Evolutionary conservation across 2,797 vertebrate genomes (phyloP), one percentile per base, ranked within the genome.

Genomic region (Gallinago solitaria): DNA sequence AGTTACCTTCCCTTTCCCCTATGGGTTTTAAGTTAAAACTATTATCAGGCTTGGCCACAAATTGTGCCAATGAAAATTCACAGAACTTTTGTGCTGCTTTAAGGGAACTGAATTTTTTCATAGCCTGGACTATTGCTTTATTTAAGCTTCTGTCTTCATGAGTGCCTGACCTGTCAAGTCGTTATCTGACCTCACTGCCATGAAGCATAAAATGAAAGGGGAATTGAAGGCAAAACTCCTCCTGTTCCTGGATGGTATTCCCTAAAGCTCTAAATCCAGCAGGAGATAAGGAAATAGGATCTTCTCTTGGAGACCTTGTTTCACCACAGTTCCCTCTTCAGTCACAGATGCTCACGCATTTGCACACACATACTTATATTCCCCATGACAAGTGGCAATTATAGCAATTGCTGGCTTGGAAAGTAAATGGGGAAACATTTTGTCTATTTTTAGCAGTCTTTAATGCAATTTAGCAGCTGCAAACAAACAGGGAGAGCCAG

Each of bases 381-480:
- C 30, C n/a, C n/a, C 30, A 35, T 5, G 79, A 78, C 41, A 94
- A 94, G 73, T 33, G 13, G 45, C 92, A 91, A 27, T 80, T 71
- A 68, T 0, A 83, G 53, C 28, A 85, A 78, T 21, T 81, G 61
- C 61, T 83, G 47, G n/a, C 74, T 81, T 61, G 17, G 47, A 87
- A 92, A 79, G 47, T 73, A 88, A 87, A 69, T 4, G 18, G 65
- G 32, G 67, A 83, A 87, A 16, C 1, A 11, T 39, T 75, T 35
- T 15, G 17, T 11, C 51, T 83, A 32, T 69, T 83, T 93, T 90
- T 86, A 96, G 54, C 37, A 24, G 37, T 13, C 73, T 87, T 81
- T 28, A 91, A 77, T n/a, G 54, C 17, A 86, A 73, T 90, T 96
- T 75, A 93, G 82, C 82, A 95, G 84, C 92, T 91, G 76, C 84